Base-by-base conservation (phyloP, 2,888 invertebrate species). In the Cosmorhoe ocellata region DNA sequence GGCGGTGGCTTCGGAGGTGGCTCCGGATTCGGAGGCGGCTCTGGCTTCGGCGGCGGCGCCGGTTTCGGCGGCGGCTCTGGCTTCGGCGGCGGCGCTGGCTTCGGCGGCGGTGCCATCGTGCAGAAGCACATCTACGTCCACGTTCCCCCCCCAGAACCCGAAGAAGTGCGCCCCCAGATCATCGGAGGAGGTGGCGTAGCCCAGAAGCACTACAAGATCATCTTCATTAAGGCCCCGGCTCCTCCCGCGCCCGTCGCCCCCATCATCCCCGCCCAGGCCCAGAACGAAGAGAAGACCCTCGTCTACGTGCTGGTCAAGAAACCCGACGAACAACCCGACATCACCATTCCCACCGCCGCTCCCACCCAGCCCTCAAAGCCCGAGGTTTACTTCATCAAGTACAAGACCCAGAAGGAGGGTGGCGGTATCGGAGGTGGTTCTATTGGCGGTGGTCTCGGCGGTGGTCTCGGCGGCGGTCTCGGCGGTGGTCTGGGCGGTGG, bases 101-200 rank as follows among this genome's bases (percentile, higher is more conserved):
- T 84, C 72, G 85, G 86, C 40, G 87, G 90, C 55, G 82, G 77
- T 42, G 76, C 94, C 67, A 92, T 94, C 46, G 92, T 95, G 68
- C 94, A 94, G 81, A 95, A 94, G 74, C 95, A 94, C 92, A 94
- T 94, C 90, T 95, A 95, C 92, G 95, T 95, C 43, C 95, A 95
- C 78, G 95, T 95, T 36, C 95, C 95, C 43, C 95, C 95, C 79
- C 95, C 95, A 92, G 95, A 95, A 84, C 94, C 94, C 31, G 93
- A 93, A 86, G 92, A 92, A 79, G 92, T 92, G 72, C 93, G 93
- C 64, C 91, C 92, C 58, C 92, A 93, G 74, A 92, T 94, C 49
- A 92, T 94, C 72, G 88, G 89, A 47, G 91, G 92, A 8, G 92
- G 93, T 34, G 92, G 93, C 51, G 91, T 94, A 38, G 85, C 93